Percentiles rank a stretch among this genome's conserved stretches.
These are phyloP conservation scores for Ficedula albicollis DNA, from an alignment of 2,797 vertebrate genomes.

Conservation along the genomic window DNA sequence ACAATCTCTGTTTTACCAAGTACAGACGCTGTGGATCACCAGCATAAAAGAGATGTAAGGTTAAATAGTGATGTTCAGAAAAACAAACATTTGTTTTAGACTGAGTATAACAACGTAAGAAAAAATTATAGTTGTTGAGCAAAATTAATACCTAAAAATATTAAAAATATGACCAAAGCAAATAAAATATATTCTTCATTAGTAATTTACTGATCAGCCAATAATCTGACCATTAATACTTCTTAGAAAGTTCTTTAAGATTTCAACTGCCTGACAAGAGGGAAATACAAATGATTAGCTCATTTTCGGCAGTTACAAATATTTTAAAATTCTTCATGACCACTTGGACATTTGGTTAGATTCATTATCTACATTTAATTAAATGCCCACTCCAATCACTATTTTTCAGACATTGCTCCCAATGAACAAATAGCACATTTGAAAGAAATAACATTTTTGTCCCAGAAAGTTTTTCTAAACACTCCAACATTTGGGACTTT, in stretches of 20 bases:
- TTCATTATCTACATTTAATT: neutral
- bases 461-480: neutral
- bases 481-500: rapidly evolving
- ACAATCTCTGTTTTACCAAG: neutral
- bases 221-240: neutral
- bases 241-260: neutral
- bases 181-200: neutral
- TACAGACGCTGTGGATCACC: neutral
- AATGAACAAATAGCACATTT: neutral
- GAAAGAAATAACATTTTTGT: neutral
- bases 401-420: neutral
- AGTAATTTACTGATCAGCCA: neutral
- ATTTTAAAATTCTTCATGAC: neutral
- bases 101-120: neutral
- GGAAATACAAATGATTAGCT: neutral
- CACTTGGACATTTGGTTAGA: neutral
- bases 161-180: neutral
- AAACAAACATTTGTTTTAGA: neutral
- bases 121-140: neutral
- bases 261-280: neutral
- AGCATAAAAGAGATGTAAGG: neutral
- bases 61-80: neutral
- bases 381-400: neutral
- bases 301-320: neutral
- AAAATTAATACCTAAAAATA: neutral